A percentile compares a stretch with the other conserved stretches of the same genome.
phyloP scores from a whole-genome alignment of 1,140 invertebrate species.

The Eciton burchellii region DNA sequence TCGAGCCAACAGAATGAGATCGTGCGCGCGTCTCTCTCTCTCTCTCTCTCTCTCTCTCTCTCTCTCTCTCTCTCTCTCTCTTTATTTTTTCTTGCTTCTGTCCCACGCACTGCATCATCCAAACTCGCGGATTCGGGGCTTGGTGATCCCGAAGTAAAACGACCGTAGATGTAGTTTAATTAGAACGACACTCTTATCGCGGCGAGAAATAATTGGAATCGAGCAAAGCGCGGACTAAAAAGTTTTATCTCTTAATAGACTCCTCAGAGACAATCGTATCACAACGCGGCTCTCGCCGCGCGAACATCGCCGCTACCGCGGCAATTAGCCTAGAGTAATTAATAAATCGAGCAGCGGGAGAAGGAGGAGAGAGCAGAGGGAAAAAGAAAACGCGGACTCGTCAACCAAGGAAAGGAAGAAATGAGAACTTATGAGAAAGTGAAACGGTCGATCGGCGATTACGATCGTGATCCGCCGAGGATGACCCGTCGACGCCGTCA shows the following conservation, averaged over 20 bases:
- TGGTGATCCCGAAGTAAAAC: too few species aligned
- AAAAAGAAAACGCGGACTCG: conserved; percentile 12
- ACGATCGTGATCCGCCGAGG: conserved; percentile 62
- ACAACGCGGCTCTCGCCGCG: not conserved
- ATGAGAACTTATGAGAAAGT: conserved; percentile 47
- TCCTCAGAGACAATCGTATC: too few species aligned
- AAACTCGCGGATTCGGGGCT: too few species aligned
- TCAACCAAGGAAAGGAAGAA: conserved; percentile 18
- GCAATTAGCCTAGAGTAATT: conserved; percentile 58
- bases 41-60: conserved; percentile 8
- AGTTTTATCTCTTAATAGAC: too few species aligned
- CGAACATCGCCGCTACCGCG: not conserved
- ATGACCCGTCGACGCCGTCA: conserved; percentile 31
- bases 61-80: not conserved
- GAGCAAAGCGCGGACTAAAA: too few species aligned
- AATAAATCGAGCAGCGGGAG: conserved; percentile 60
- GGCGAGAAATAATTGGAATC: too few species aligned
- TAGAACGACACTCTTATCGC: too few species aligned
- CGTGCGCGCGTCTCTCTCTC: not conserved
- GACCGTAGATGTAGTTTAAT: too few species aligned
- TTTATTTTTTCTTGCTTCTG: too few species aligned
- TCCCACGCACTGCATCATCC: too few species aligned
- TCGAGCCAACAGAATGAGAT: conserved; percentile 23
- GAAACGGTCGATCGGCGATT: conserved; percentile 67
- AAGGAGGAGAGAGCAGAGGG: not conserved